Conservation (phyloP, 2,888 invertebrate species). For the Eupithecia abbreviata region DNA sequence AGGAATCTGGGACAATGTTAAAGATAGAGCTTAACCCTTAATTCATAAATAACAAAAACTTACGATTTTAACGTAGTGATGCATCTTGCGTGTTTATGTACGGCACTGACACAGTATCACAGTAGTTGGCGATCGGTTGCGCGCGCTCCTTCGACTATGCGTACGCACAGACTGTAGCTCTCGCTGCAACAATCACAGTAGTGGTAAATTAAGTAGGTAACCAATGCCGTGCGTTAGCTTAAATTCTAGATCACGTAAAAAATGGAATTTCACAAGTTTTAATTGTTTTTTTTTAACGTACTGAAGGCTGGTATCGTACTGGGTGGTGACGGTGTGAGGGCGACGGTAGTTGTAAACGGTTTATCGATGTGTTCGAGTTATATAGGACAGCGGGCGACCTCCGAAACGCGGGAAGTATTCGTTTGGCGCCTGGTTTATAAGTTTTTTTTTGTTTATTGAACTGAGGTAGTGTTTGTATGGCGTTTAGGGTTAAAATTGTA, state of each 20-base stretch:
- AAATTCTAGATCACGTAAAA: conserved; percentile 61
- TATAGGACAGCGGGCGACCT: conserved; percentile 80
- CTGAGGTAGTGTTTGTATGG: background rate
- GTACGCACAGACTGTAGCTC: conserved; percentile 68
- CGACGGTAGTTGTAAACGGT: conserved; percentile 73
- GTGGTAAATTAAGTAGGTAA: conserved; percentile 61
- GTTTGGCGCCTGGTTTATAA: conserved; percentile 25
- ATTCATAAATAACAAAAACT: conserved; percentile 53
- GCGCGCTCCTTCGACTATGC: conserved; percentile 65
- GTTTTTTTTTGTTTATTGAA: background rate
- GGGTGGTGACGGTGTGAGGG: conserved; percentile 73
- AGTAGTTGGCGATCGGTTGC: conserved; percentile 46
- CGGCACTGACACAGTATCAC: conserved; percentile 74
- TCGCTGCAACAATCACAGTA: conserved; percentile 73
- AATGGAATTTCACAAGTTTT: conserved; percentile 51
- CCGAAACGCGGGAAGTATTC: conserved; percentile 68
- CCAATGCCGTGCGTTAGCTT: conserved; percentile 56
- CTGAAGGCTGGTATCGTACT: conserved; percentile 50
- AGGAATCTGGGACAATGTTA: background rate
- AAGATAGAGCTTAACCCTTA: background rate
- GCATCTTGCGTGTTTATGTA: conserved; percentile 61
- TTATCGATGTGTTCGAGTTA: conserved; percentile 70
- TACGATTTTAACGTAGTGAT: conserved; percentile 74
- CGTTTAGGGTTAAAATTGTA: background rate
- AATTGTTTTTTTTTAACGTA: conserved; percentile 67